These are phyloP conservation scores for Orchesella cincta DNA, from an alignment of 1,140 invertebrate genomes.

Conservation along the genomic window DNA sequence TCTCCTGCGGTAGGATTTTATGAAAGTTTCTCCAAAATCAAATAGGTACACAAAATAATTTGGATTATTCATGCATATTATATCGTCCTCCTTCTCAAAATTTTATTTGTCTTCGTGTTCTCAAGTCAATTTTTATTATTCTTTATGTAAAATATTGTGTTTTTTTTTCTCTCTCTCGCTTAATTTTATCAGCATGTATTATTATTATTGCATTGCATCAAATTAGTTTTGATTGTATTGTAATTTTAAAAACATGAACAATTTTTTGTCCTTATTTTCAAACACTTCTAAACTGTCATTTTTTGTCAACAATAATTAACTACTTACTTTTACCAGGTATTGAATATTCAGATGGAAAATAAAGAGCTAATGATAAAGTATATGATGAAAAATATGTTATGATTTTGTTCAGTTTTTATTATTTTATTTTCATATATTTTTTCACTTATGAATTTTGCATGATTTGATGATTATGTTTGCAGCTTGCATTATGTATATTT, in stretches of 20 bases:
- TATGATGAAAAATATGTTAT: neutral
- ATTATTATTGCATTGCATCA: neutral
- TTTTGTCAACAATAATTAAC: slow-evolving; percentile 6
- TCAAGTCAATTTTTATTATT: slow-evolving; percentile 24
- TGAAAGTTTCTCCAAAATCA: neutral
- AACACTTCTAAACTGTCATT: slow-evolving; percentile 13
- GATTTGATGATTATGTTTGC: too few species aligned
- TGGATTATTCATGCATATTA: neutral
- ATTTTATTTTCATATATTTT: neutral
- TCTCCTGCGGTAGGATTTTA: neutral
- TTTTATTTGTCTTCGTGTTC: neutral
- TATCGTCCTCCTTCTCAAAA: neutral
- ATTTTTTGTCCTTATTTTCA: slow-evolving; percentile 18
- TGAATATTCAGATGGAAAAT: slow-evolving; percentile 24
- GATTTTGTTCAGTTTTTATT: slow-evolving; percentile 10
- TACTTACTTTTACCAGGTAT: slow-evolving; percentile 28
- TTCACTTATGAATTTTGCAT: too few species aligned
- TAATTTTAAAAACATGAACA: neutral
- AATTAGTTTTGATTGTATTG: neutral
- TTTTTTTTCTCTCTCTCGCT: neutral
- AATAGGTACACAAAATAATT: neutral
- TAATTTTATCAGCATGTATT: neutral
- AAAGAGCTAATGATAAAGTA: slow-evolving; percentile 7
- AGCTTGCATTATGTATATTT: too few species aligned
- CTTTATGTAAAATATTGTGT: slow-evolving; percentile 14